phyloP scores from a whole-genome alignment of 53 echinoderm and acorn worm genomes.

The Pentamera pediparva region DNA sequence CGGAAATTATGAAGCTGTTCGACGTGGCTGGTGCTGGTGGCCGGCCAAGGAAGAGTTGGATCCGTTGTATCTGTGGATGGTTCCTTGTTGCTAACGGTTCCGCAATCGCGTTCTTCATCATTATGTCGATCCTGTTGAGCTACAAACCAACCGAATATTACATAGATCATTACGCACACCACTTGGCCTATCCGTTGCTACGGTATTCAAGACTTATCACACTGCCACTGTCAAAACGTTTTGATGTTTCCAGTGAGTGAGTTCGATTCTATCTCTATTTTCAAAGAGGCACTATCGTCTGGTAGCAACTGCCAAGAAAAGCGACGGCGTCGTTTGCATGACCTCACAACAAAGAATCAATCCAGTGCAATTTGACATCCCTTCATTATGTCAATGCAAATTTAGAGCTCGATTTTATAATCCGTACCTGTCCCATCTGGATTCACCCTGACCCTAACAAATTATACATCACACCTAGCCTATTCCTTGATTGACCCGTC shows the following conservation, averaged over 20 bases:
- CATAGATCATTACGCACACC: conserved; percentile 25
- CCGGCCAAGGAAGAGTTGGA: neutral
- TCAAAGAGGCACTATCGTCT: neutral
- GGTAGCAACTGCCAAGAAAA: no score
- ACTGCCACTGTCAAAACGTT: conserved; percentile 34
- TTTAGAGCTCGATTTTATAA: no score
- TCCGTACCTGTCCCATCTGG: no score
- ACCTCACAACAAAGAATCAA: no score
- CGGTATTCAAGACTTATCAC: conserved; percentile 36
- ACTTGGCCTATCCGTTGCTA: conserved; percentile 44
- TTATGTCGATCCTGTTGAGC: conserved; percentile 10
- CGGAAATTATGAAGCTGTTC: neutral
- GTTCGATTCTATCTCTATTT: neutral
- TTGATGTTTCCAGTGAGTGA: conserved; percentile 58
- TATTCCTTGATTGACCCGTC: no score
- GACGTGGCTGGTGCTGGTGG: neutral
- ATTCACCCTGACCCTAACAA: no score
- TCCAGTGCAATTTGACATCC: no score
- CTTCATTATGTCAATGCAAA: no score
- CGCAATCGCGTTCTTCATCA: neutral
- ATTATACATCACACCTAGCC: no score
- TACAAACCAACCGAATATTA: conserved; percentile 43
- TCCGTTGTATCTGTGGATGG: neutral
- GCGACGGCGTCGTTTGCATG: no score
- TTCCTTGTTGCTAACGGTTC: neutral